Evolutionary conservation across 1,140 invertebrate genomes (phyloP), one percentile per base, ranked within the genome.

Genomic region (Galleria mellonella): DNA sequence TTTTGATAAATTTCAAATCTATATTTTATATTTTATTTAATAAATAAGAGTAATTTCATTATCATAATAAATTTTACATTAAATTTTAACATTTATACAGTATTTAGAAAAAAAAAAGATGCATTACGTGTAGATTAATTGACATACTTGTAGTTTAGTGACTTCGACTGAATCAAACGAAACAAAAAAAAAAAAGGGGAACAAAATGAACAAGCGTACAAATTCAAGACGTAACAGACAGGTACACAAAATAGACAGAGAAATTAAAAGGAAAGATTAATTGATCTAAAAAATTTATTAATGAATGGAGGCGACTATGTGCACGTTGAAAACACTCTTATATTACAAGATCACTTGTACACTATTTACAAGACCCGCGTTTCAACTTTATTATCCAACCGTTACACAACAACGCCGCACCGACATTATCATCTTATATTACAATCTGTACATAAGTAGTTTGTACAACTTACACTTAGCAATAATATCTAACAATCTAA

Each of bases 271-370:
- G 42, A 62, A 56, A 55, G 45, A 65, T 52, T 73, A 66, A 79
- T 70, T 75, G 73, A 75, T 75, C 74, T 78, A 81, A 83, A 83
- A 85, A 86, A 82, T 84, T 86, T 83, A 82, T 83, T 83, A 75
- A 82, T 82, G 78, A 83, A 83, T 77, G 78, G n/a, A 83, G 78
- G 74, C 76, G 81, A 84, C 79, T 86, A 84, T 86, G 79, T 86
- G 81, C 79, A 85, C 78, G 77, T 87, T 72, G 73, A 78, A 83
- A 83, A 83, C 71, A 79, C 72, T 79, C 73, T 83, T 77, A 69
- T 74, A 66, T 72, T 82, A 82, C 73, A 79, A 62, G 58, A 72
- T 56, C 61, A 71, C 66, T 72, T 74, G 66, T 76, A 78, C 74
- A 83, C 56, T 84, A 84, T 84, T 75, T 84, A 84, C 81, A 84